Evolutionary conservation across 2,888 invertebrate genomes (phyloP).

Genomic region (Cecidostiba fungosa): DNA sequence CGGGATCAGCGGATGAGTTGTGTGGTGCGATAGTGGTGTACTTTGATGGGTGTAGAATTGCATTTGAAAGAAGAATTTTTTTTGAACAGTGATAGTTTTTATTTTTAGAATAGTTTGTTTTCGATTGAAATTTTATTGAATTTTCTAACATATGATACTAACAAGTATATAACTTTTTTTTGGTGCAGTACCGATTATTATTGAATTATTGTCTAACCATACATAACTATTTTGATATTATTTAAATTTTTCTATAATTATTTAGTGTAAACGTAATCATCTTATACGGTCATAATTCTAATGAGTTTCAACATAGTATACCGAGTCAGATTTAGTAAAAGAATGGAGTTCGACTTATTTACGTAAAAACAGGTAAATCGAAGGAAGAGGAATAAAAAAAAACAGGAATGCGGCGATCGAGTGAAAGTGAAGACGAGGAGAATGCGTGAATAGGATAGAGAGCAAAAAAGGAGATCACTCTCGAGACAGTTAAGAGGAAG

Average conservation of each 20-base stretch:
- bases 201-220: too few species aligned
- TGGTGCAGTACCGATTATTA: too few species aligned
- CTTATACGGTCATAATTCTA: not conserved
- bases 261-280: too few species aligned
- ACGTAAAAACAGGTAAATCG: constrained; percentile 2
- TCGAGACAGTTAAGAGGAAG: not conserved
- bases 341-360: constrained; percentile 3
- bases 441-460: constrained; percentile 7
- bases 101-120: too few species aligned
- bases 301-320: not conserved
- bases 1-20: not conserved
- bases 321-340: not conserved
- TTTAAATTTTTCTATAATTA: too few species aligned
- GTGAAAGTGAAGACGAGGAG: constrained; percentile 39
- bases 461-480: constrained; percentile 14
- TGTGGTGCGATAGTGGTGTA: not conserved
- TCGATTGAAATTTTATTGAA: too few species aligned
- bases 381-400: not conserved
- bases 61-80: too few species aligned
- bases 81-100: too few species aligned
- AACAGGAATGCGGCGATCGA: constrained; percentile 5
- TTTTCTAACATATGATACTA: too few species aligned
- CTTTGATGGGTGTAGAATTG: too few species aligned
- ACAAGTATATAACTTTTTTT: too few species aligned
- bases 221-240: too few species aligned